These are phyloP conservation scores for Ceratosolen solmsi DNA, from an alignment of 1,140 invertebrate species.

Conservation along the genomic window DNA sequence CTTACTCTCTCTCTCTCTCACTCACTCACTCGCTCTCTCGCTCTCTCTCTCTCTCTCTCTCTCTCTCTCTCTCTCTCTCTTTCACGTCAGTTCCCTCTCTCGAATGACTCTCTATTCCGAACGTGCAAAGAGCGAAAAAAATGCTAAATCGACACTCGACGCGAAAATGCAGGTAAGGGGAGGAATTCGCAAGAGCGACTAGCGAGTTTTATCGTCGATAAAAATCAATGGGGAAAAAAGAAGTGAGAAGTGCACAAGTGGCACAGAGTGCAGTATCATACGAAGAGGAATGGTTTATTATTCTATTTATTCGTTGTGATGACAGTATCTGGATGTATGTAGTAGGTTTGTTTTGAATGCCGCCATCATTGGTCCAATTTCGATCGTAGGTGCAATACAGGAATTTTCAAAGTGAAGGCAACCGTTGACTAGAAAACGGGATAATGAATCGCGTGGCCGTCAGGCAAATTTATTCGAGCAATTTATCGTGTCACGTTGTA, in stretches of 20 bases:
- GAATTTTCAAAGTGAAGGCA: neutral
- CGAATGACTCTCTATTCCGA: slow-evolving; percentile 32
- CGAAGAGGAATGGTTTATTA: slow-evolving; percentile 21
- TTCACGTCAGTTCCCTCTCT: neutral
- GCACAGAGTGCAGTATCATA: neutral
- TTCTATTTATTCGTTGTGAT: neutral
- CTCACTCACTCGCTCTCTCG: neutral
- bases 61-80: slow-evolving; percentile 13
- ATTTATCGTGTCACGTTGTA: slow-evolving; percentile 29
- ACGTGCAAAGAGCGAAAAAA: slow-evolving; percentile 53
- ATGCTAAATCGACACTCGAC: neutral
- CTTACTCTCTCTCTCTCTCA: slow-evolving; percentile 1
- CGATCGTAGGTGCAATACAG: neutral
- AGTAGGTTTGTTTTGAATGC: neutral
- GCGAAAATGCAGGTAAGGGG: neutral
- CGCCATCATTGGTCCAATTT: slow-evolving; percentile 2
- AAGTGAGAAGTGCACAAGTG: neutral
- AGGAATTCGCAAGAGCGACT: slow-evolving; percentile 2
- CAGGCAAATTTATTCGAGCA: slow-evolving; percentile 26
- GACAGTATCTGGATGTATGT: neutral
- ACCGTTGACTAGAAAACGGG: neutral
- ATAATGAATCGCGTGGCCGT: slow-evolving; percentile 25
- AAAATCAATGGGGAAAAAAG: slow-evolving; percentile 26
- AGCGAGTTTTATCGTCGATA: slow-evolving; percentile 41
- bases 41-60: slow-evolving; percentile 24